Conservation (phyloP, 2,797 vertebrate species). For the Syngnathus acus region DNA sequence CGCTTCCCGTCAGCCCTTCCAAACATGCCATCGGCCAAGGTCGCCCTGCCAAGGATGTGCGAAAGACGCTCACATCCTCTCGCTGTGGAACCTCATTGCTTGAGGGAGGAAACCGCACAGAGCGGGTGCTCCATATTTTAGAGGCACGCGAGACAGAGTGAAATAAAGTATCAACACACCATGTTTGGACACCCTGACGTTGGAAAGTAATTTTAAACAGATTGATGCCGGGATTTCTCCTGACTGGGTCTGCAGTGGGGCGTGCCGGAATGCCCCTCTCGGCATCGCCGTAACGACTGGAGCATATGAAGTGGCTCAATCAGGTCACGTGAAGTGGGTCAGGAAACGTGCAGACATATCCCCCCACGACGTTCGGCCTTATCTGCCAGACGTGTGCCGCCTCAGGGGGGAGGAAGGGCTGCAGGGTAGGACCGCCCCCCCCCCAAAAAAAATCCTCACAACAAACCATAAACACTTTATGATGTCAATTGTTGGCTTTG, state of each 20-base stretch:
- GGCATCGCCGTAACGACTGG: slow-evolving; percentile 42
- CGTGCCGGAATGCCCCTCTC: slow-evolving; percentile 25
- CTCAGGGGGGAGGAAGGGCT: slow-evolving; percentile 13
- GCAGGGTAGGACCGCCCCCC: background rate
- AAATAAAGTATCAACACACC: too few species aligned
- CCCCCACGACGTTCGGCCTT: slow-evolving; percentile 35
- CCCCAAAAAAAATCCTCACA: background rate
- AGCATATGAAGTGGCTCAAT: slow-evolving; percentile 63
- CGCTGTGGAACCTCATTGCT: background rate
- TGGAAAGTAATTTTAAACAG: too few species aligned
- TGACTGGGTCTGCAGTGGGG: slow-evolving; percentile 3
- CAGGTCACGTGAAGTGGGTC: slow-evolving; percentile 71
- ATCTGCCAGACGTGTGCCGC: slow-evolving; percentile 51
- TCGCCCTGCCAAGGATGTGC: slow-evolving; percentile 30
- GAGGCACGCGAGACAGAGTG: too few species aligned
- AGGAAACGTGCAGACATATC: slow-evolving; percentile 50
- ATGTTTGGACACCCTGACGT: too few species aligned
- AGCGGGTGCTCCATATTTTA: too few species aligned
- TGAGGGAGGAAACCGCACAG: background rate
- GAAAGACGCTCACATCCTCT: slow-evolving; percentile 11
- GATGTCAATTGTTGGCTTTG: background rate
- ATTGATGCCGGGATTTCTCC: background rate
- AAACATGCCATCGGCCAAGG: slow-evolving; percentile 18
- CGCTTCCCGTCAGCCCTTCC: slow-evolving; percentile 56
- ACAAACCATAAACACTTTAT: background rate